Base-by-base conservation (phyloP, 1,140 invertebrate species). In the Sycobia sp. region DNA sequence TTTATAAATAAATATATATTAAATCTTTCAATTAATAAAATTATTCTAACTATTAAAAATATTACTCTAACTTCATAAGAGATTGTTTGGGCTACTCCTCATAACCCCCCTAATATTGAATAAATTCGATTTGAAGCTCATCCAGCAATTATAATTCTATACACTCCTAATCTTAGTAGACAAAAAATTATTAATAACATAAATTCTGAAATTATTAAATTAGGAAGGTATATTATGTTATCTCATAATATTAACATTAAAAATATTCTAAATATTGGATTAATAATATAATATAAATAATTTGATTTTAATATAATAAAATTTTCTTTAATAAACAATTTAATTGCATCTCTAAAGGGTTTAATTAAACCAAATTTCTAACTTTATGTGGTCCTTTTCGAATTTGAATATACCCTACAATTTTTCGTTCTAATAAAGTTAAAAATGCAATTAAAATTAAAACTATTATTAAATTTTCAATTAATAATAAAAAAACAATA, bases 361-460 rank as follows among this genome's bases (percentile, higher is more conserved):
- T 90, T 87, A 68, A 86, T 74, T 75, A 88, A 68, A n/a, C 88
- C 88, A 64, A 83, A 71, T 73, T 76, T 7, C 85, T 81, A 29
- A 88, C 77, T 73, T 88, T 90, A 85, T 87, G 87, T 66, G 88
- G 88, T 1, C 88, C 87, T 76, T 88, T 88, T 38, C 87, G 87
- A 82, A 87, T 78, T 80, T 90, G 88, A 83, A 87, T 85, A 79
- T 86, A 86, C 27, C 86, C 82, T 72, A 55, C 18, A 47, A 62
- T 11, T 62, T 89, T 88, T 46, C 86, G 87, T 65, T 90, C 88
- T 73, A 88, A 80, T 76, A 89, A 82, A 73, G 86, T 87, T 72
- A 87, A 84, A 86, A 87, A 89, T 75, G 86, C 85, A 61, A 88
- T 83, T 25, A 80, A 76, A 60, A 88, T 71, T 77, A 89, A 77